Base-by-base conservation (phyloP, 2,888 invertebrate genomes). In the Arge pagana region DNA sequence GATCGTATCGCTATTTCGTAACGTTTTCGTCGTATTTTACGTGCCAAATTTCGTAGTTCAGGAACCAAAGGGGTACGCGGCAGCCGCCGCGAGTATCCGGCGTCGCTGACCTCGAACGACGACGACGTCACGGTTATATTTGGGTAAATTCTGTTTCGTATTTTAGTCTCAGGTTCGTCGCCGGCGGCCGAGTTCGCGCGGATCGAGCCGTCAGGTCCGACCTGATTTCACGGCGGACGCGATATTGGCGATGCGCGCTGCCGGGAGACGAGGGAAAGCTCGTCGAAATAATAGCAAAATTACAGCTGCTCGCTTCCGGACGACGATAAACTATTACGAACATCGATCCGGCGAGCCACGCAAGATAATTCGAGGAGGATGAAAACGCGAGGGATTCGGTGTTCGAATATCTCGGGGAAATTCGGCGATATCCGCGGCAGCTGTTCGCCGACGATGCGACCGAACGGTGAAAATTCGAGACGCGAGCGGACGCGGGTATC, bases 81-180 rank as follows among this genome's bases (percentile, higher is more conserved):
- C 18, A 16, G 37, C 11, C 13, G 7, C 8, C 30, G 23, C 21
- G 8, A 33, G 13, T 33, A n/a, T n/a, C n/a, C n/a, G n/a, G n/a
- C n/a, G n/a, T n/a, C n/a, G n/a, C n/a, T n/a, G n/a, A n/a, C n/a
- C n/a, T n/a, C n/a, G n/a, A n/a, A n/a, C n/a, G n/a, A n/a, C n/a
- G n/a, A n/a, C n/a, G n/a, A 28, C 45, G 45, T 45, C 45, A 45
- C 33, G 23, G 45, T 45, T 45, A 45, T 45, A 45, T 33, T 33
- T 15, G 45, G 21, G 15, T 13, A 13, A 35, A 23, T 45, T 45
- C 45, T 30, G 42, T 42, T 30, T 11, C 35, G 42, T 42, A 45
- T 45, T 45, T 45, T 24, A 31, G 45, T 33, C 45, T 26, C 21
- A 23, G 15, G 28, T n/a, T 26, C 5, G 30, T 10, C 16, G 24